Evolutionary conservation across 1,140 invertebrate genomes (phyloP), one percentile per base, ranked within the genome.

Genomic region (Formica selysi): DNA sequence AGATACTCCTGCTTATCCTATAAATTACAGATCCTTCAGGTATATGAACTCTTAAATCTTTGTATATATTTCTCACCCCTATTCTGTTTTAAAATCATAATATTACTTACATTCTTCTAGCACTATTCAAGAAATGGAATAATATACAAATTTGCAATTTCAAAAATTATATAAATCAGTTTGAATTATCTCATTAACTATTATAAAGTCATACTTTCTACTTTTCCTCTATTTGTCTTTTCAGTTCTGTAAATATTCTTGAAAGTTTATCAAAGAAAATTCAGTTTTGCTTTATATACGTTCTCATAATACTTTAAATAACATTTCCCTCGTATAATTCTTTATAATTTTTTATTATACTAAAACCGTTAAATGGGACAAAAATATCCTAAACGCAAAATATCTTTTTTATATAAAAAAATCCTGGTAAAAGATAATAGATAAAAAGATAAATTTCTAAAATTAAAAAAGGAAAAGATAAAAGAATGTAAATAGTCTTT

Each of bases 221-320:
- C 10, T 32, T 10, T 16, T 19, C 26, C 6, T 16, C 16, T 32
- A 11, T 32, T 44, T 44, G 8, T 22, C 29, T 13, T 76, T 16
- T 26, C 36, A 26, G 19, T 41, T 79, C 36, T 38, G 29, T 67
- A 7, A 54, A 41, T 57, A 29, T 22, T 71, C 1, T 73, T 10
- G 7, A 54, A 81, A 71, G 67, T 71, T 61, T 83, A 73, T 81
- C 51, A 61, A 26, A 22, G 13, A 73, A 81, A 38, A 74, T 38
- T 74, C 26, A 83, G 68, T 68, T 83, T 73, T 38, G 13, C 54
- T 41, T 57, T 48, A 74, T 29, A 83, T 26, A 83, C 38, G n/a
- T 13, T 48, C 11, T 38, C 10, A 16, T 26, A 16, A 68, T 68
- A 3, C 32, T 44, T 29, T 41, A 68, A 13, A 48, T 48, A 13